phyloP scores from a whole-genome alignment of 2,797 vertebrate genomes.

The Sarcoramphus papa region DNA sequence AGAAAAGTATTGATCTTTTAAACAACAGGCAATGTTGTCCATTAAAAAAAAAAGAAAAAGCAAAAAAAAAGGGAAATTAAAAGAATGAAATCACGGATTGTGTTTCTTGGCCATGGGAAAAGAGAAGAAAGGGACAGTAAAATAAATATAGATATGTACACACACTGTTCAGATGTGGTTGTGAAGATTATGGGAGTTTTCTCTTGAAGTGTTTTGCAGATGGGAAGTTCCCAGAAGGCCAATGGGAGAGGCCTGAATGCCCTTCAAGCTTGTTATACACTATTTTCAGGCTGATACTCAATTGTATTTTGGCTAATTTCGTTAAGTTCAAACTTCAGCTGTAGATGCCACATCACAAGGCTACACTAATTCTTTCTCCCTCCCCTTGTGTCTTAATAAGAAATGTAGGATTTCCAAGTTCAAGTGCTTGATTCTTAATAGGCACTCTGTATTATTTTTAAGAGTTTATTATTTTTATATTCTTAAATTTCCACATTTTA shows the following conservation, averaged over 20 bases:
- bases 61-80: background rate
- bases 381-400: background rate
- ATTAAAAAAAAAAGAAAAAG: background rate
- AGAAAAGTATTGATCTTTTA: background rate
- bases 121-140: background rate
- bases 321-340: slow-evolving; percentile 36
- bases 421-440: slow-evolving; percentile 33
- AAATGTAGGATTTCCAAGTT: background rate
- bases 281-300: slow-evolving; percentile 48
- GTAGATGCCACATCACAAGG: slow-evolving; percentile 63
- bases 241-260: slow-evolving; percentile 1
- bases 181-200: background rate
- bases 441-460: slow-evolving; percentile 10
- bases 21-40: background rate
- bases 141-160: background rate
- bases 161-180: background rate
- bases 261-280: slow-evolving; percentile 3
- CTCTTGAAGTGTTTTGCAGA: slow-evolving; percentile 44
- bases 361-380: slow-evolving; percentile 15
- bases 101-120: background rate
- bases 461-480: slow-evolving; percentile 49
- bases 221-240: slow-evolving; percentile 22
- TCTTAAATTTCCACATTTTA: slow-evolving; percentile 48
- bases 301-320: slow-evolving; percentile 40
- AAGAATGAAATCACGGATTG: background rate